Base-by-base conservation (phyloP, 2,888 invertebrate species). In the Tetranychus truncatus region DNA sequence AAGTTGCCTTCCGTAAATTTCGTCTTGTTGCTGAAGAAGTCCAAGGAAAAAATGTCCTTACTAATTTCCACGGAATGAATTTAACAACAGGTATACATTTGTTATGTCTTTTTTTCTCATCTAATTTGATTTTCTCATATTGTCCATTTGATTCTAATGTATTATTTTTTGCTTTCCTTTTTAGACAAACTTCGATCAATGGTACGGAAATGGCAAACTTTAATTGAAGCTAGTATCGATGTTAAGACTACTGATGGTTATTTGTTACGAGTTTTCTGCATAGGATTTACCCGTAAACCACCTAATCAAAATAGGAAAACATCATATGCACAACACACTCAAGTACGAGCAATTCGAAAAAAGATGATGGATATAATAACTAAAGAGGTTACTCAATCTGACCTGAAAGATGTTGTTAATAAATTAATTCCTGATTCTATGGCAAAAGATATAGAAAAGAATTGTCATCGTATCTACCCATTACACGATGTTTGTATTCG, bases 11-110 rank as follows among this genome's bases (percentile, higher is more conserved):
- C 89, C 89, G 96, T 80, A 99, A 99, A 85, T 99, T 99, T 87
- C 89, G 92, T 80, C 87, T 99, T 76, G 92, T 99, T 80, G 93
- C 94, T 77, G 99, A 99, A 84, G 97, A 99, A 85, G 96, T 99
- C 1, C 96, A 99, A 85, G 92, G 91, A 20, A 88, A 77, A 80
- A 92, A 95, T 85, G 95, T 97, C 69, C 87, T 99, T 78, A 96
- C 96, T 81, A 99, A 99, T 84, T 99, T 99, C 88, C 96, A 99
- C 81, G 99, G 99, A 15, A 99, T 99, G 97, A 94, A 95, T 83
- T 87, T 99, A 82, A 99, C 99, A 80, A 95, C 96, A 76, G 72
- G 72, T 72, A 72, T 55, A 55, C 11, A 55, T 55, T 5, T 15
- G 55, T 55, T 55, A 7, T 15, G 55, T 15, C 15, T 55, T 2